Evolutionary conservation across 2,888 invertebrate species (phyloP).

Genomic region (Drosophila ustulata): DNA sequence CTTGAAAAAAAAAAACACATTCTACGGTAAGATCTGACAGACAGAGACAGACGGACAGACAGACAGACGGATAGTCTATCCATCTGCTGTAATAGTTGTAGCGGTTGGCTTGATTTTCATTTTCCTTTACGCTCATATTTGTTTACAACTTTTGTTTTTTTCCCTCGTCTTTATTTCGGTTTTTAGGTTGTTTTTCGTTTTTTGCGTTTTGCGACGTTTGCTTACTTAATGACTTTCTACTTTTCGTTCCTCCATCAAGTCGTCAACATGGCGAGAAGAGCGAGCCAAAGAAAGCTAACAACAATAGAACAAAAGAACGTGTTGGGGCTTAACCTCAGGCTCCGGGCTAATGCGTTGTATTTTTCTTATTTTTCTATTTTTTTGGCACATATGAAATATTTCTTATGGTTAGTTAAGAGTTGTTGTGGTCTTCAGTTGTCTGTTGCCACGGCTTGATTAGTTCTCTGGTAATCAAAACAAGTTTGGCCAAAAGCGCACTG

Average conservation of each 20-base stretch:
- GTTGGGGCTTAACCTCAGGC: slow-evolving; percentile 13
- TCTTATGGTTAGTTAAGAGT: slow-evolving; percentile 12
- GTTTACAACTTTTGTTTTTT: slow-evolving; percentile 81
- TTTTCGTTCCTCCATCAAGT: slow-evolving; percentile 46
- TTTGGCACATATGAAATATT: slow-evolving; percentile 22
- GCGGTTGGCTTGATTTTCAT: slow-evolving; percentile 61
- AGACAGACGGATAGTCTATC: slow-evolving; percentile 21
- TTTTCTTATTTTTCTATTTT: background rate
- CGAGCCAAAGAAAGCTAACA: slow-evolving; percentile 35
- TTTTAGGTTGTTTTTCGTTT: slow-evolving; percentile 39
- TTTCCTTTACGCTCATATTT: slow-evolving; percentile 81
- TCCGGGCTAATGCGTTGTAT: slow-evolving; percentile 37
- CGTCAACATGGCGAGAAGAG: slow-evolving; percentile 2
- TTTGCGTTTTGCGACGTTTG: slow-evolving; percentile 55
- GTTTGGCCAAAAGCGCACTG: slow-evolving; percentile 40
- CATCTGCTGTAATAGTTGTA: slow-evolving; percentile 40
- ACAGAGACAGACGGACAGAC: background rate
- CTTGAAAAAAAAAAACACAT: slow-evolving; percentile 27
- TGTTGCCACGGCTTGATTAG: slow-evolving; percentile 32
- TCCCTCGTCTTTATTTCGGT: slow-evolving; percentile 23
- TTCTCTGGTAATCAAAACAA: slow-evolving; percentile 58
- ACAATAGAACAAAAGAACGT: slow-evolving; percentile 2
- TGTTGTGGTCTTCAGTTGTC: slow-evolving; percentile 4
- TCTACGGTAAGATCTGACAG: slow-evolving; percentile 39
- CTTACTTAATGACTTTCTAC: slow-evolving; percentile 77